Evolutionary conservation across 2,888 invertebrate species (phyloP).

Genomic region (Leucoma salicis): DNA sequence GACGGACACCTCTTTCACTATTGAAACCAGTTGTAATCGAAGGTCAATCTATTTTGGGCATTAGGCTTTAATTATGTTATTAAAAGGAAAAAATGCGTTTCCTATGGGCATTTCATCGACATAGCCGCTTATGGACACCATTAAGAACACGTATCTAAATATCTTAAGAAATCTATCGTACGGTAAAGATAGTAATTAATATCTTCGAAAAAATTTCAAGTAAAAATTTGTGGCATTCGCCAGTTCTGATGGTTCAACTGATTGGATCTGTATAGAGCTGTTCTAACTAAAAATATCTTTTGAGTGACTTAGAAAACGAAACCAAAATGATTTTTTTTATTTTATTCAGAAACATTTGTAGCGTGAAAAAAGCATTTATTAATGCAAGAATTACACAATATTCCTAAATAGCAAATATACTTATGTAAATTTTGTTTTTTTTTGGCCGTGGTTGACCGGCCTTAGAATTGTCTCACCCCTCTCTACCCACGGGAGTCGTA

Average conservation of each 20-base stretch:
- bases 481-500: too few relatives aligned
- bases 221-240: conserved; percentile 66
- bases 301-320: too few relatives aligned
- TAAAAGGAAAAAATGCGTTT: conserved; percentile 61
- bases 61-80: conserved; percentile 63
- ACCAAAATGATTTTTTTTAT: too few relatives aligned
- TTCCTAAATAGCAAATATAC: too few relatives aligned
- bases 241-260: conserved; percentile 34
- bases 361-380: too few relatives aligned
- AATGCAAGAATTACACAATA: too few relatives aligned
- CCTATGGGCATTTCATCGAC: conserved; percentile 58
- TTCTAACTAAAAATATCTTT: conserved; percentile 6
- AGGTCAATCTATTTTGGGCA: conserved; percentile 35
- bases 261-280: conserved; percentile 41
- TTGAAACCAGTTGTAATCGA: conserved; percentile 20
- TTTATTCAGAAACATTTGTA: too few relatives aligned
- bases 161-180: conserved; percentile 63
- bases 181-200: conserved; percentile 65
- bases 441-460: too few relatives aligned
- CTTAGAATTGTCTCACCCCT: too few relatives aligned
- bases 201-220: conserved; percentile 55
- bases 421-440: too few relatives aligned
- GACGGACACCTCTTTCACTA: conserved; percentile 33
- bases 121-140: conserved; percentile 46
- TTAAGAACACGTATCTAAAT: conserved; percentile 68